A percentile compares a stretch with the other conserved stretches of the same genome.
Evolutionary conservation across 2,888 invertebrate species (phyloP).

Genomic region (Lutraria lutraria): DNA sequence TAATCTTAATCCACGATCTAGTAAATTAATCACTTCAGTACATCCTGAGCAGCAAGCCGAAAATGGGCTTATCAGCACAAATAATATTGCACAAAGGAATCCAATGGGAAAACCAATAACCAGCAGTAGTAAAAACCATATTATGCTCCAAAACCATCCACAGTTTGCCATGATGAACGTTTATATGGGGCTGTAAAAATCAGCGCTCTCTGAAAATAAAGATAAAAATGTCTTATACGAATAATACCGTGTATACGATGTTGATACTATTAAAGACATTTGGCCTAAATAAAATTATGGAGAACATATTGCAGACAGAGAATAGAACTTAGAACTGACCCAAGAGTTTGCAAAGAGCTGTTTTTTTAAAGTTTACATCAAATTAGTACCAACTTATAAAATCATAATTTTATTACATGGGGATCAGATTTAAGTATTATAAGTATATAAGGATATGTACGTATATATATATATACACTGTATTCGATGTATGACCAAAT

Average conservation of each 20-base stretch:
- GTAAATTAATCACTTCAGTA: conserved; percentile 80
- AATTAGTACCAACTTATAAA: too few species aligned
- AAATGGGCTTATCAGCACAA: conserved; percentile 85
- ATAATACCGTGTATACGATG: not conserved
- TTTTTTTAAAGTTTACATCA: too few species aligned
- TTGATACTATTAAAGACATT: too few species aligned
- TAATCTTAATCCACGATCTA: conserved; percentile 84
- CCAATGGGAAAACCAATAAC: conserved; percentile 86
- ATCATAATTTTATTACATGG: too few species aligned
- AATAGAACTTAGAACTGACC: too few species aligned
- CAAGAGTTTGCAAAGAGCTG: too few species aligned
- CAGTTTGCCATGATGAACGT: conserved; percentile 78
- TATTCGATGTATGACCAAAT: too few species aligned
- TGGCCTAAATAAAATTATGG: too few species aligned
- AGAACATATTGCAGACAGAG: too few species aligned
- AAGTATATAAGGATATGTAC: too few species aligned
- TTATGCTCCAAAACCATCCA: conserved; percentile 83
- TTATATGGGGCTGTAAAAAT: not conserved
- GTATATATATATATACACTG: too few species aligned
- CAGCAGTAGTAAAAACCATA: conserved; percentile 85
- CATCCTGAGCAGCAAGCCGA: conserved; percentile 83
- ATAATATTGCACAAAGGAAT: conserved; percentile 84
- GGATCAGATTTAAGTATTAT: too few species aligned
- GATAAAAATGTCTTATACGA: not conserved
- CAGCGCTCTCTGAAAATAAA: not conserved